Evolutionary conservation across 2,113 vertebrate genomes (phyloP).

Genomic region (Aphelocoma coerulescens): DNA sequence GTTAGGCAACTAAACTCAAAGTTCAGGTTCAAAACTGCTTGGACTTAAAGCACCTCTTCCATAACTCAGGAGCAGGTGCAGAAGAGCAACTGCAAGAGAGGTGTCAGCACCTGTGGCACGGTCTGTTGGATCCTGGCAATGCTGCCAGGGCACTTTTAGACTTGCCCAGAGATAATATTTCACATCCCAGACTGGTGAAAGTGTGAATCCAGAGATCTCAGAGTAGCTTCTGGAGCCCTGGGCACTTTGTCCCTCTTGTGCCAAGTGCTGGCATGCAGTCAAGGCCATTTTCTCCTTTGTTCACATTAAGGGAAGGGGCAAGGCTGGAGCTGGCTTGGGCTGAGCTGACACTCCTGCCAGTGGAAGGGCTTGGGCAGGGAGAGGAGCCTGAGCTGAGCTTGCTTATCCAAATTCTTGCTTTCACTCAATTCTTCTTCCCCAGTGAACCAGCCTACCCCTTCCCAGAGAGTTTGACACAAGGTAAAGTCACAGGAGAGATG

Average conservation of each 20-base stretch:
- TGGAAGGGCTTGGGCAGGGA: background rate
- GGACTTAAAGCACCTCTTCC: background rate
- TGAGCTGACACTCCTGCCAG: background rate
- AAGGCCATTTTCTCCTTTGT: background rate
- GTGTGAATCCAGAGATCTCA: background rate
- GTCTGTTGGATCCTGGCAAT: fast-evolving
- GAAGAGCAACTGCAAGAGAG: background rate
- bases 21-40: background rate
- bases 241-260: background rate
- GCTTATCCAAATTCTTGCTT: background rate
- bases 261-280: background rate
- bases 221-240: background rate
- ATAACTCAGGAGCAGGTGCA: background rate
- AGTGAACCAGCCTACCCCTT: fast-evolving
- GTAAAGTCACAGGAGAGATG: background rate
- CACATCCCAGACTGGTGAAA: background rate
- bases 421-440: background rate
- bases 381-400: background rate
- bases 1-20: background rate
- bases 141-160: background rate
- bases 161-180: background rate
- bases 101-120: background rate
- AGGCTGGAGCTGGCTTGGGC: background rate
- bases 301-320: background rate
- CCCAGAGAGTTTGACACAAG: background rate